Evolutionary conservation across 2,113 vertebrate genomes (phyloP).

Genomic region (Pseudopodoces humilis): DNA sequence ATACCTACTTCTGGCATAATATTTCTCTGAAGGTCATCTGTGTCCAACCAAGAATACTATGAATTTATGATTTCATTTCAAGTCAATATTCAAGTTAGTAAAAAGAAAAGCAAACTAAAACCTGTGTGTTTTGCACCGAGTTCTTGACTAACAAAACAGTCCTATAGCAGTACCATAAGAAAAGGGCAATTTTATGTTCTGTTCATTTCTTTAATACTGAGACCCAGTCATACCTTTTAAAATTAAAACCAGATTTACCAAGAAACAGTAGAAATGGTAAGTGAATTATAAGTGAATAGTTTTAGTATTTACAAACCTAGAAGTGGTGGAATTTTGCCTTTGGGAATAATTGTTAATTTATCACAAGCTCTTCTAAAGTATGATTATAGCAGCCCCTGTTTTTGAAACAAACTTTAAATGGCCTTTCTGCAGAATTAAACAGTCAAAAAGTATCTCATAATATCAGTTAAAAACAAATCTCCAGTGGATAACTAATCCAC

Average conservation of each 20-base stretch:
- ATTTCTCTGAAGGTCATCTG: not conserved
- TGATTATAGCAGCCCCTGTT: not conserved
- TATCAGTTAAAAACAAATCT: not conserved
- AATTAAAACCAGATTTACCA: not conserved
- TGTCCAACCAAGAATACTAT: not conserved
- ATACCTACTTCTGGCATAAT: not conserved
- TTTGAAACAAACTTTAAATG: not conserved
- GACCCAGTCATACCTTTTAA: not conserved
- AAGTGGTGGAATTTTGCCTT: not conserved
- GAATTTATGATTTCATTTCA: not conserved
- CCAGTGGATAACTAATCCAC: not conserved
- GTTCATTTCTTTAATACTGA: not conserved
- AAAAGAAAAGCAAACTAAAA: accelerated
- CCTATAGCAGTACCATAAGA: not conserved
- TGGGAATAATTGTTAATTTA: not conserved
- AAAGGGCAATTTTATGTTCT: not conserved
- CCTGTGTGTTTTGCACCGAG: not conserved
- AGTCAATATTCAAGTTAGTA: not conserved
- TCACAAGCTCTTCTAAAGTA: not conserved
- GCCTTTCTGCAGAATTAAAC: not conserved
- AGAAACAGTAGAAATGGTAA: not conserved
- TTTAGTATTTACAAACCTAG: not conserved
- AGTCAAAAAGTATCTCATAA: not conserved
- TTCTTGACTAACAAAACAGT: not conserved
- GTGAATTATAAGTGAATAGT: not conserved